A percentile compares a stretch with the other conserved stretches of the same genome.
Conservation (phyloP, 1,140 invertebrate genomes). For the Drosophila baimaii region DNA sequence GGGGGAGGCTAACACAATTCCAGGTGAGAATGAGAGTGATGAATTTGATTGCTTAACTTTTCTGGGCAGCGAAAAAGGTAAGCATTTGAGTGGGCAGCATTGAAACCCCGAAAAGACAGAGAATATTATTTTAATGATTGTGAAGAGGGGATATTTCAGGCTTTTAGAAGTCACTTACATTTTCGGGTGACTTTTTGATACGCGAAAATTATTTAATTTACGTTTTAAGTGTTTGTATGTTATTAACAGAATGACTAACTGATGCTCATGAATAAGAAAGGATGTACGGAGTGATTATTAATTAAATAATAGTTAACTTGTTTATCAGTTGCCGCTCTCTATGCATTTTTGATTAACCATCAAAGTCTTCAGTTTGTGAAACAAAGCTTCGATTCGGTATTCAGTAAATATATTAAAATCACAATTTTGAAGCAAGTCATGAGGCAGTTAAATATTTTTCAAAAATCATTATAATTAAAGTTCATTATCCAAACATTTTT, state of each 20-base stretch:
- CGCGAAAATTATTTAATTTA: neutral
- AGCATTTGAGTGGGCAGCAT: neutral
- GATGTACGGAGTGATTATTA: too few relatives aligned
- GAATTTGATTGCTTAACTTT: constrained; percentile 35
- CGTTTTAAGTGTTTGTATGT: neutral
- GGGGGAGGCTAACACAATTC: neutral
- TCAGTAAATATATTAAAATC: too few relatives aligned
- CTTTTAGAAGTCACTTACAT: too few relatives aligned
- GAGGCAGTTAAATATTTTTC: neutral
- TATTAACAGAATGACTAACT: too few relatives aligned
- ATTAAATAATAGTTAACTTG: too few relatives aligned
- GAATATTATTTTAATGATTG: neutral
- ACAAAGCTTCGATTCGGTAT: too few relatives aligned
- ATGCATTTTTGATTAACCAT: too few relatives aligned
- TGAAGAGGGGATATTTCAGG: neutral
- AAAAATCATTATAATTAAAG: neutral
- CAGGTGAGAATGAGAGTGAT: constrained; percentile 34
- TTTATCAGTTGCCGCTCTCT: too few relatives aligned
- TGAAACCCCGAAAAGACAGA: neutral
- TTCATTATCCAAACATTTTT: neutral
- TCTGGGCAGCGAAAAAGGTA: neutral
- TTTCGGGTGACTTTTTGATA: too few relatives aligned
- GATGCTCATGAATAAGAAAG: too few relatives aligned
- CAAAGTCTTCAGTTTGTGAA: too few relatives aligned
- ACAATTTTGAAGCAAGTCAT: too few relatives aligned